Percentiles rank a stretch among this genome's conserved stretches.
phyloP scores from a whole-genome alignment of 2,888 invertebrate species.

The Nomada goodeniana region DNA sequence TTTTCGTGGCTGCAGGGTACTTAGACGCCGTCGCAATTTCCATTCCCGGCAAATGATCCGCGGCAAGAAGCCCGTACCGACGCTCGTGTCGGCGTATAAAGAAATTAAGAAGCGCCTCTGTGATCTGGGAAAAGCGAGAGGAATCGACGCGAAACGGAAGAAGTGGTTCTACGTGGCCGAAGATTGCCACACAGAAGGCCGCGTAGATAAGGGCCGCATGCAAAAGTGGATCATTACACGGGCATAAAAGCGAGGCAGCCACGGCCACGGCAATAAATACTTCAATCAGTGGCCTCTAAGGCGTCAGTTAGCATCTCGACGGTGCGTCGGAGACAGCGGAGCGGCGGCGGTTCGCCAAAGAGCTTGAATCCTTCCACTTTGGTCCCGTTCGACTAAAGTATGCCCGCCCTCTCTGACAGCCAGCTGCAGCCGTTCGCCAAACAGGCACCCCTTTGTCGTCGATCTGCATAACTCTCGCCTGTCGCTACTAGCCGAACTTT shows the following conservation, averaged over 20 bases:
- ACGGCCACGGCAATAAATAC: constrained; percentile 80
- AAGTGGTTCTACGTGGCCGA: constrained; percentile 7
- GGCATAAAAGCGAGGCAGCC: constrained; percentile 72
- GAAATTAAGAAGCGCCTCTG: constrained; percentile 34
- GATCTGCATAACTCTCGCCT: constrained; percentile 77
- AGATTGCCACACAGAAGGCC: constrained; percentile 62
- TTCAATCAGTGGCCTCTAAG: constrained; percentile 83
- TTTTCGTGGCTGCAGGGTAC: neutral
- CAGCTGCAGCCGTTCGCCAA: constrained; percentile 79
- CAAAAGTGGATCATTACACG: constrained; percentile 82
- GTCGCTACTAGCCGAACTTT: constrained; percentile 55
- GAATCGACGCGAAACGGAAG: constrained; percentile 17
- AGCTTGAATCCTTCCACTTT: constrained; percentile 75
- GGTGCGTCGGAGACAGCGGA: constrained; percentile 74
- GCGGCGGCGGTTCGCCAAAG: constrained; percentile 81
- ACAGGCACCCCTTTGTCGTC: constrained; percentile 60
- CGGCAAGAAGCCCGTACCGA: constrained; percentile 20
- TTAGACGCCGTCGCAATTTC: constrained; percentile 24
- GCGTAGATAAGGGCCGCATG: constrained; percentile 72
- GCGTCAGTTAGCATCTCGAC: constrained; percentile 82
- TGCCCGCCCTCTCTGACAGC: constrained; percentile 81
- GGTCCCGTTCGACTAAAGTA: constrained; percentile 76
- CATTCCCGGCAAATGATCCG: constrained; percentile 53
- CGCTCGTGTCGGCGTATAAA: constrained; percentile 14
- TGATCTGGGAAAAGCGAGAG: constrained; percentile 38